Base-by-base conservation (phyloP, 2,888 invertebrate genomes). In the Eubasilissa splendida region DNA sequence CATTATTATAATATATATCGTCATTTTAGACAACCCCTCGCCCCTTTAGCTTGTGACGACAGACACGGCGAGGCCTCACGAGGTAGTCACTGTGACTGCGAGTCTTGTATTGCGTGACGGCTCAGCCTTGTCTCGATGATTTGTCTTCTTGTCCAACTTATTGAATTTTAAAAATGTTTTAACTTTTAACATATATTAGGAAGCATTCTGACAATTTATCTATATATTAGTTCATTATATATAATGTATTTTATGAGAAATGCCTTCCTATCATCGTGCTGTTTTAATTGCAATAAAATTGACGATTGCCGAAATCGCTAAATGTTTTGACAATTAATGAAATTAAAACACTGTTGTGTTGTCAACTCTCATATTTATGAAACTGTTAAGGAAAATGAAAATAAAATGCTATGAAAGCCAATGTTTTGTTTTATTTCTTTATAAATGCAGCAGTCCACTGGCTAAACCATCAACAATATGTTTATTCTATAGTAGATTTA, bases 201-300 rank as follows among this genome's bases (percentile, higher is more conserved):
- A 79, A 83, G 83, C 83, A 83, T 82, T 82, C 82, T 82, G 82
- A 82, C 80, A 82, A 78, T 76, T 82, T 70, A 79, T 77, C 71
- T 79, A 76, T 80, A 76, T 79, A 75, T 78, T 77, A 80, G 71
- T 80, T 76, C 63, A 70, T 70, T 80, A 78, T 78, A 75, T 65
- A 77, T 74, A 77, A 80, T 53, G 77, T 59, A 77, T 76, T 77
- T 82, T 82, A 82, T 80, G 80, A 83, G 81, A 82, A 83, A 77
- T 76, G 83, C 83, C 83, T 80, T 81, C 78, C 81, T 80, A 66
- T 58, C 78, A 68, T 82, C 71, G 82, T 83, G 84, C 81, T 81
- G 81, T 82, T 84, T 84, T 84, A 84, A 84, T 82, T 84, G 84
- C 84, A 84, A 84, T 84, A 82, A 84, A 79, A 81, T 81, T 83